Evolutionary conservation across 2,113 vertebrate genomes (phyloP).

Genomic region (Hydrochoerus hydrochaeris): DNA sequence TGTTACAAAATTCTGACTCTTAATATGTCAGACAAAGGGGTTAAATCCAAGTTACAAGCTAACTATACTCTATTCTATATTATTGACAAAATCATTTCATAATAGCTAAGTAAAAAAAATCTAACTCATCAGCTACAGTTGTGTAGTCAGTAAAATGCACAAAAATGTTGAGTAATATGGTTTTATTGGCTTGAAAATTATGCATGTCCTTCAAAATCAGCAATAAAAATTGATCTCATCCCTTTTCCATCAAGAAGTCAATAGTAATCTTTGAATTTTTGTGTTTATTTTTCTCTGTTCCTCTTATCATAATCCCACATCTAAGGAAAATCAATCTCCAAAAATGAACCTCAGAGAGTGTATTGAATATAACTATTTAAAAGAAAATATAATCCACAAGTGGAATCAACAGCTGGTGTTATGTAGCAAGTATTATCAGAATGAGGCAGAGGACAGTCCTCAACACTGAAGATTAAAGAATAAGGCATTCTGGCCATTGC

Average conservation of each 20-base stretch:
- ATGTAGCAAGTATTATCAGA: background rate
- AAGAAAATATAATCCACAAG: constrained; percentile 41
- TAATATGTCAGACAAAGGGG: background rate
- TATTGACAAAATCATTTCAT: constrained; percentile 52
- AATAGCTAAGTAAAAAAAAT: constrained; percentile 48
- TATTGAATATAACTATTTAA: constrained; percentile 59
- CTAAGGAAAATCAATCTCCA: constrained; percentile 73
- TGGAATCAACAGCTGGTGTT: constrained; percentile 2
- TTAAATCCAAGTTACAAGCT: constrained; percentile 60
- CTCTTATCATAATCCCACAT: constrained; percentile 60
- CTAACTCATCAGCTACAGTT: constrained; percentile 58
- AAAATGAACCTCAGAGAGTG: constrained; percentile 61
- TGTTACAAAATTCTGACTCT: constrained; percentile 34
- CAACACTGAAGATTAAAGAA: background rate
- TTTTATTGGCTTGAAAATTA: constrained; percentile 69
- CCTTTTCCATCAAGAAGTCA: constrained; percentile 70
- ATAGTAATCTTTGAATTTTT: constrained; percentile 71
- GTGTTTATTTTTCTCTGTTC: constrained; percentile 62
- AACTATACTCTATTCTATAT: background rate
- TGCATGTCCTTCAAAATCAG: constrained; percentile 69
- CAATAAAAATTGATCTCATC: constrained; percentile 76
- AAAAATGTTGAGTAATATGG: constrained; percentile 36
- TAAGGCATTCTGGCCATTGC: background rate
- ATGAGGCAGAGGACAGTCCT: background rate
- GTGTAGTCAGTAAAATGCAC: constrained; percentile 64